Base-by-base conservation (phyloP, 2,888 invertebrate genomes). In the Prionchulus punctatus region DNA sequence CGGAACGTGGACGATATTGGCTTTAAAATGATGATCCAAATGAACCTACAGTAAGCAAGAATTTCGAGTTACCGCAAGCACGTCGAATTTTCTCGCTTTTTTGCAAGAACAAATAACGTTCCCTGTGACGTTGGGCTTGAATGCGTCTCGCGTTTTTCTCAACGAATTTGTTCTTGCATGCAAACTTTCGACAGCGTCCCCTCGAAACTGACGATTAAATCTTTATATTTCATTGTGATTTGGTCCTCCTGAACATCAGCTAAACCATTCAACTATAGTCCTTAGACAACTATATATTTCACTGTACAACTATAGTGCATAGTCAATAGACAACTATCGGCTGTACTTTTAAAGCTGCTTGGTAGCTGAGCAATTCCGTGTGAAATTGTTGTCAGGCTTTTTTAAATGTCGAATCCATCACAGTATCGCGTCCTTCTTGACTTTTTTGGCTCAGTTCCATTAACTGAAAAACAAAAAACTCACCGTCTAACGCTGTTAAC, bases 1-100 rank as follows among this genome's bases (percentile, higher is more conserved):
- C 18, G 90, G 89, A 67, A 92, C 91, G 75, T 89, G 91, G 66
- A 92, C 88, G 74, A 90, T 87, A 53, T 86, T 86, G 65, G 85
- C 75, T 55, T 84, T 80, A 75, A 90, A 91, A 57, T 82, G 82
- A 71, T 92, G 91, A 30, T 85, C 86, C 62, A 81, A 79, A 73
- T 82, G 82, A 65, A 80, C 79, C 75, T 77, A 69, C 50, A 70
- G 66, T 43, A 50, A 26, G 49, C 43, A 53, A 30, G 49, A 27
- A 23, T 36, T 15, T 48, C 21, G 18, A 47, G 62, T 61, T 58
- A 65, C 63, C 63, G 66, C 63, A 15, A 67, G 62, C 23, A 68
- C 63, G 58, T 70, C 70, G 12, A 67, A 67, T 56, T 63, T 62
- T 52, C 67, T 60, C 2, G 70, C 63, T 55, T 68, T 69, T 58